Percentiles rank a stretch among this genome's conserved stretches.
phyloP scores from a whole-genome alignment of 2,888 invertebrate genomes.

The Hybos culiciformis region DNA sequence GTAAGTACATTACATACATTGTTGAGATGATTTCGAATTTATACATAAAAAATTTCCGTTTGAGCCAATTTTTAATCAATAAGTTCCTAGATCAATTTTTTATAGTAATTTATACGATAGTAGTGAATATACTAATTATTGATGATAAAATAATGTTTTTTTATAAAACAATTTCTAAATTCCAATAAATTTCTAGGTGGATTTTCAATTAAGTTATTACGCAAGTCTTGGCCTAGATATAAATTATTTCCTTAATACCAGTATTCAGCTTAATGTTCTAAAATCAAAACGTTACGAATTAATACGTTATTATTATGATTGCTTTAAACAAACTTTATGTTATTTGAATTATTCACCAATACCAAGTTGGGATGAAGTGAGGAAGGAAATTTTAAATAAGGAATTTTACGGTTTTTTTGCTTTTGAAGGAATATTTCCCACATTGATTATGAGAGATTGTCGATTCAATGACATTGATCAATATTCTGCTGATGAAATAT shows the following conservation, averaged over 20 bases:
- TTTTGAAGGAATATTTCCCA: conserved; percentile 23
- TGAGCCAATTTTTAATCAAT: no score
- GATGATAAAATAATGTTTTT: no score
- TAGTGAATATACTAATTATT: no score
- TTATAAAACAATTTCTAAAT: not conserved
- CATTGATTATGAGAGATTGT: conserved; percentile 23
- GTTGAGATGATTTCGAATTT: no score
- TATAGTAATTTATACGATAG: no score
- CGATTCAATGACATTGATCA: conserved; percentile 24
- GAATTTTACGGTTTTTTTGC: conserved; percentile 27
- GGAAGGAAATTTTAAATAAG: conserved; percentile 20
- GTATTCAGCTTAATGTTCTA: conserved; percentile 12
- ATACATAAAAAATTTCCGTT: no score
- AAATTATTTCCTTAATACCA: conserved; percentile 16
- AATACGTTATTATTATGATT: conserved; percentile 10
- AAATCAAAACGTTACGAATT: conserved; percentile 11
- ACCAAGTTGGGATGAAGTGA: conserved; percentile 23
- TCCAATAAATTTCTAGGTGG: conserved; percentile 13
- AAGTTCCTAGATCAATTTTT: no score
- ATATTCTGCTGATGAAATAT: conserved; percentile 21
- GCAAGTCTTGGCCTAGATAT: conserved; percentile 15
- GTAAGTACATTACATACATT: conserved; percentile 26
- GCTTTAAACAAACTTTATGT: conserved; percentile 12
- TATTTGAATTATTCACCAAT: conserved; percentile 11
- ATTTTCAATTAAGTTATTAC: conserved; percentile 15